A percentile compares a stretch with the other conserved stretches of the same genome.
Evolutionary conservation across 1,140 invertebrate species (phyloP).

Genomic region (Aphelenchoides besseyi): DNA sequence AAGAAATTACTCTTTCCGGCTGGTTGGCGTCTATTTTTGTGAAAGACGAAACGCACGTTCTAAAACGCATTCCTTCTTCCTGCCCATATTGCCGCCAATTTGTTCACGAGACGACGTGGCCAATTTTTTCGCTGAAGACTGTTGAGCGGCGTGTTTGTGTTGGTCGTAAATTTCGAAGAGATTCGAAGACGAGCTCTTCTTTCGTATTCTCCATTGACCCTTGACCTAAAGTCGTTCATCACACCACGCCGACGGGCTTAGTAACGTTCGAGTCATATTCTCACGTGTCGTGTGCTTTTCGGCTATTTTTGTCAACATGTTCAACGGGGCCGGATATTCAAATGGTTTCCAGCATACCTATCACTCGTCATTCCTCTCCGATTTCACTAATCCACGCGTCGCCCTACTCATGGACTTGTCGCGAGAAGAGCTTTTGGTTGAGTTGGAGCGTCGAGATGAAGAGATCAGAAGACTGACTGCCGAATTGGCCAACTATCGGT

Average conservation of each 20-base stretch:
- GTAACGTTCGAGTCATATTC: neutral
- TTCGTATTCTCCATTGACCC: neutral
- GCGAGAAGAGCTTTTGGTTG: constrained; percentile 8
- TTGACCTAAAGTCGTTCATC: neutral
- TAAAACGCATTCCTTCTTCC: neutral
- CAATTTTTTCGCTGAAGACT: neutral
- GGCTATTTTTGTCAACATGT: neutral
- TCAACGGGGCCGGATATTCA: neutral
- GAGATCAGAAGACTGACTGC: constrained; percentile 1
- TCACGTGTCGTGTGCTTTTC: neutral
- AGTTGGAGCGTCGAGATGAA: constrained; percentile 2
- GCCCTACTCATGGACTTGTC: neutral
- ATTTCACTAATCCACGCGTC: neutral
- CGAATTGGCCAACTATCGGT: constrained; percentile 27
- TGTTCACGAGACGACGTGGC: neutral
- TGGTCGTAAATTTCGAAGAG: constrained; percentile 1
- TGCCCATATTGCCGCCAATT: neutral
- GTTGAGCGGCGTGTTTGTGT: neutral
- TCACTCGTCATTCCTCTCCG: neutral
- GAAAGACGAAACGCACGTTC: neutral
- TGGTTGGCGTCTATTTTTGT: neutral
- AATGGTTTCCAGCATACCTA: neutral
- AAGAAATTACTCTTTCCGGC: constrained; percentile 1
- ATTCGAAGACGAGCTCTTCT: neutral
- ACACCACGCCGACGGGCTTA: neutral